phyloP scores from a whole-genome alignment of 2,113 vertebrate species.

The Prunella himalayana region DNA sequence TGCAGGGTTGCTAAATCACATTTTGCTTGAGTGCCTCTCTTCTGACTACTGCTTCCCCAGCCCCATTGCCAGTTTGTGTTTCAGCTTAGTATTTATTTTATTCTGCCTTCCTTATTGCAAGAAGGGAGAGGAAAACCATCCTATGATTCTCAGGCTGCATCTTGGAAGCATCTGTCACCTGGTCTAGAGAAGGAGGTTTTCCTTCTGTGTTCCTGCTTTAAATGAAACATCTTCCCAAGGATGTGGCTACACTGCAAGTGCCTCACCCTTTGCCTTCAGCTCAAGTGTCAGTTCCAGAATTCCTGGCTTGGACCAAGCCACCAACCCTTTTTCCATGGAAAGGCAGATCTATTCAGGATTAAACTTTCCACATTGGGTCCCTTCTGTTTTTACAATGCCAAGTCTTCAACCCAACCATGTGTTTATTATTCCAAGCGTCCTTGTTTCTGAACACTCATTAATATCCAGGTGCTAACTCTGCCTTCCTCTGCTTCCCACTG shows the following conservation, averaged over 20 bases:
- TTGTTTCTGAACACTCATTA: neutral
- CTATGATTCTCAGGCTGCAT: neutral
- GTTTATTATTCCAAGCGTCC: neutral
- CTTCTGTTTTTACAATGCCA: neutral
- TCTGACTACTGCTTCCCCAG: neutral
- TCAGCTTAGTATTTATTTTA: neutral
- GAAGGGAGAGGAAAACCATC: neutral
- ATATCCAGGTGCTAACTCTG: neutral
- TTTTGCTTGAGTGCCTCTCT: neutral
- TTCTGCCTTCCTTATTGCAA: neutral
- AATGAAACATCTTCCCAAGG: neutral
- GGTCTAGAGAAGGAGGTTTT: neutral
- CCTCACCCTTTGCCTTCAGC: neutral
- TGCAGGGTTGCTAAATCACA: accelerated
- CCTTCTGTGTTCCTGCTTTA: neutral
- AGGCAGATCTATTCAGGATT: neutral
- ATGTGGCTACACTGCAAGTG: neutral
- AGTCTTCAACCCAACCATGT: neutral
- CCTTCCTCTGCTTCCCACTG: neutral
- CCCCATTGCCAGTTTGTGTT: neutral
- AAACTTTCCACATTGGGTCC: neutral
- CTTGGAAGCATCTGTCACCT: neutral
- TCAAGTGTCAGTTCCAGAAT: neutral
- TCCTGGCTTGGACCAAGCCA: neutral
- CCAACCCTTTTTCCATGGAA: neutral